Evolutionary conservation across 2,113 vertebrate genomes (phyloP).

Genomic region (Tor tambroides): DNA sequence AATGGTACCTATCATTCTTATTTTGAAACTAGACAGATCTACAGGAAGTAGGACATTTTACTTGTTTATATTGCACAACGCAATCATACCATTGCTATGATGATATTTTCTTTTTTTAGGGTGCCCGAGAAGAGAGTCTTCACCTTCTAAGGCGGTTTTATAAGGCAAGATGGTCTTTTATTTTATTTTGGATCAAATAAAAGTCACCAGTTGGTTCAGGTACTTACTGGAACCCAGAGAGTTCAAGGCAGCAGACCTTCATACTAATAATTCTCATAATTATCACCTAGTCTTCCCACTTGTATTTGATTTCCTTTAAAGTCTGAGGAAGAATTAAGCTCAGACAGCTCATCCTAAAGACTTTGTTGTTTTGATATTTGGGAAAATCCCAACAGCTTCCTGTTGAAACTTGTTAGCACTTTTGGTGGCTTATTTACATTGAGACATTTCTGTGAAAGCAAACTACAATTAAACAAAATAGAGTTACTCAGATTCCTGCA

Average conservation of each 20-base stretch:
- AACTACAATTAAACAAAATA: neutral
- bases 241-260: neutral
- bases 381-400: slow-evolving; percentile 24
- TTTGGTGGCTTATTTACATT: neutral
- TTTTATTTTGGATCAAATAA: neutral
- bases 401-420: slow-evolving; percentile 33
- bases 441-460: slow-evolving; percentile 3
- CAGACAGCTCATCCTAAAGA: neutral
- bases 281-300: neutral
- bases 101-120: slow-evolving; percentile 72
- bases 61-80: slow-evolving; percentile 20
- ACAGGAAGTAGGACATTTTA: slow-evolving; percentile 3
- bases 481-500: neutral
- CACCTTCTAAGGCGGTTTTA: slow-evolving; percentile 91
- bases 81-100: neutral
- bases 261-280: neutral
- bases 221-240: neutral
- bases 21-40: slow-evolving; percentile 20
- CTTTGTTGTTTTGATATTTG: slow-evolving; percentile 15
- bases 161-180: slow-evolving; percentile 77
- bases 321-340: slow-evolving; percentile 1
- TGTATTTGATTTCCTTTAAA: slow-evolving; percentile 9
- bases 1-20: slow-evolving; percentile 36
- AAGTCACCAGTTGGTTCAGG: neutral
- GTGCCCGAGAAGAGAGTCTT: slow-evolving; percentile 94